Evolutionary conservation across 2,888 invertebrate genomes (phyloP), one percentile per base, ranked within the genome.

Genomic region (Amblyteles armatorius): DNA sequence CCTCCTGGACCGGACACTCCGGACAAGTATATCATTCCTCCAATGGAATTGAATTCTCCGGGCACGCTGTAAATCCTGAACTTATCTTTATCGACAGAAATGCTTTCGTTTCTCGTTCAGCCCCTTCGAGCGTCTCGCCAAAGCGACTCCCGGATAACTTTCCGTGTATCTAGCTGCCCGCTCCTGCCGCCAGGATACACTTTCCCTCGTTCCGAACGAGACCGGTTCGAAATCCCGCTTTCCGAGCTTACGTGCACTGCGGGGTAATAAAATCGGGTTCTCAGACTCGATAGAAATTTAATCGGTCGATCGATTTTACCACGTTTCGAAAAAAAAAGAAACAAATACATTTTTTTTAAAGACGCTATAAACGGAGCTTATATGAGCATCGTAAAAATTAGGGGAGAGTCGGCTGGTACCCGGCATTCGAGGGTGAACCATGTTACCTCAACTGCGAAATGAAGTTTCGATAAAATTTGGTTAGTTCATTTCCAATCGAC

Each of bases 11-110:
- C 84, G 79, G 79, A 85, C 79, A 76, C 71, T 55, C 22, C 36
- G 48, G 68, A 85, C 82, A 73, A 77, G 72, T 85, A 85, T 80
- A 85, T 82, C 79, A 85, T 69, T 79, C 79, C 36, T 63, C 79
- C 72, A 44, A 52, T 76, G 79, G 79, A 85, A 85, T 85, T 85
- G 85, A 85, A 85, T 85, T 85, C 85, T 71, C 72, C 52, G 44
- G 82, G 76, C 69, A 68, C 69, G 79, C 68, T 85, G 82, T 85
- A 85, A 85, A 85, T 85, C 76, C 77, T 67, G 82, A 48, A 68
- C 85, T 85, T 85, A 85, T 85, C 82, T 82, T 50, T 85, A 85
- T 85, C 85, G 85, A 79, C 85, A 82, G 72, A 79, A 85, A 85
- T 85, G 79, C 85, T 82, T 79, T 85, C 76, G 60, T 85, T 85